These are phyloP conservation scores for Sinelater perroti DNA, from an alignment of 2,888 invertebrate genomes.

Conservation along the genomic window DNA sequence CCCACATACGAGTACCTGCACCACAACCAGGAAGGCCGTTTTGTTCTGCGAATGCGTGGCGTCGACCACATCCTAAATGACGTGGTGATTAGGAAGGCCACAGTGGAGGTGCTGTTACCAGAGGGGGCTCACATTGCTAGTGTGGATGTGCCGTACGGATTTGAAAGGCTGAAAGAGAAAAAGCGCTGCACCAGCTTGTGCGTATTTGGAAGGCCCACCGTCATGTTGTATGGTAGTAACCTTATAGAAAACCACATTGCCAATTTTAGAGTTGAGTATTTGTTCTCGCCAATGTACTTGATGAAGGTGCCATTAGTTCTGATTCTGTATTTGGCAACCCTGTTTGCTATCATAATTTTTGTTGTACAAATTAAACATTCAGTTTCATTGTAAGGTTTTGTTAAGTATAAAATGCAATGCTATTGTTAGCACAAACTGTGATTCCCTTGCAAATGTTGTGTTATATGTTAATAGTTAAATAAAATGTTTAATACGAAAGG, in stretches of 20 bases:
- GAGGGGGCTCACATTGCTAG: conserved; percentile 37
- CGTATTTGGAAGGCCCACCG: conserved; percentile 38
- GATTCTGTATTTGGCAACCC: conserved; percentile 9
- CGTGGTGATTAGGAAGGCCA: conserved; percentile 40
- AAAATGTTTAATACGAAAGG: too few species aligned
- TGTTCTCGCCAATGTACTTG: conserved; percentile 20
- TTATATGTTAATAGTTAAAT: too few species aligned
- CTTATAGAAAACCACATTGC: conserved; percentile 43
- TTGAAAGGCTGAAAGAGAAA: conserved; percentile 23
- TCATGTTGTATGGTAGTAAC: conserved; percentile 39
- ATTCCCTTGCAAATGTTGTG: too few species aligned
- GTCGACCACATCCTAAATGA: conserved; percentile 46
- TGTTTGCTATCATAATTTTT: conserved; percentile 11
- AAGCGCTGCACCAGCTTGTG: conserved; percentile 33
- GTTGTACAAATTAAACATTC: neutral
- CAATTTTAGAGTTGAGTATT: conserved; percentile 41
- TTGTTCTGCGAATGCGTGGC: conserved; percentile 40
- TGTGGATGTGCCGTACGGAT: conserved; percentile 28
- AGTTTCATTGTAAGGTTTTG: too few species aligned
- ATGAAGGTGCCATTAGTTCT: conserved; percentile 8
- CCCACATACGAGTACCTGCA: conserved; percentile 46
- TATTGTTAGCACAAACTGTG: too few species aligned
- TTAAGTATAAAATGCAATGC: too few species aligned
- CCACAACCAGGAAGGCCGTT: conserved; percentile 19
- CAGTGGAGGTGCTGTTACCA: conserved; percentile 43